These are phyloP conservation scores for Diploptera punctata DNA, from an alignment of 2,888 invertebrate genomes.

Conservation along the genomic window DNA sequence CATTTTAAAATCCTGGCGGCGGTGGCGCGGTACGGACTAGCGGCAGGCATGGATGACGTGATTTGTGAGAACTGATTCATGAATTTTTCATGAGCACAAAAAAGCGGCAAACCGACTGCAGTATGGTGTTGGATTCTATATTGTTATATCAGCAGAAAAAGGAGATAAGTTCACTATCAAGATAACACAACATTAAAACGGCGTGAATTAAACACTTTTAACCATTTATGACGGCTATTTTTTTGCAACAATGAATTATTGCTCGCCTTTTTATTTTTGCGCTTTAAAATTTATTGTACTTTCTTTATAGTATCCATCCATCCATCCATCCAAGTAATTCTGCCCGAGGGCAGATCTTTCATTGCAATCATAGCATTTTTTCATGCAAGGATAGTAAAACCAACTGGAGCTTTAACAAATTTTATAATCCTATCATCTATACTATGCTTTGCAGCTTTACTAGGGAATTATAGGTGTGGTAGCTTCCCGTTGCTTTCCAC, in stretches of 20 bases:
- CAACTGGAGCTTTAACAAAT: too few relatives aligned
- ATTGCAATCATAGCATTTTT: not conserved
- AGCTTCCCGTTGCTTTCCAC: too few relatives aligned
- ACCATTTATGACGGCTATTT: not conserved
- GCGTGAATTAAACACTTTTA: not conserved
- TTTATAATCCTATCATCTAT: too few relatives aligned
- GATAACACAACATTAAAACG: not conserved
- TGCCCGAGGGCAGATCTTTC: too few relatives aligned
- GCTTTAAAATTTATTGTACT: not conserved
- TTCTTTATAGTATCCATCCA: not conserved
- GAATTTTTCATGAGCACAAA: conserved; percentile 40
- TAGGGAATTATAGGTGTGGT: too few relatives aligned
- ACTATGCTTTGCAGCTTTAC: too few relatives aligned
- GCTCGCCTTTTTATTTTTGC: not conserved
- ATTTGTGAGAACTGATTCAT: conserved; percentile 39
- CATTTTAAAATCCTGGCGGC: conserved; percentile 25
- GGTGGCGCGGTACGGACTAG: not conserved
- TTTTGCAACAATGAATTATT: not conserved
- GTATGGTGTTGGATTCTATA: not conserved
- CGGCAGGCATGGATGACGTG: conserved; percentile 35
- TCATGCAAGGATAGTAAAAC: too few relatives aligned
- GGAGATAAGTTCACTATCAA: conserved; percentile 1
- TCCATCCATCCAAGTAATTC: too few relatives aligned
- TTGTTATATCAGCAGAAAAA: not conserved
- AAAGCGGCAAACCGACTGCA: conserved; percentile 10